Evolutionary conservation across 2,113 vertebrate species (phyloP).

Genomic region (Hyperoodon ampullatus): DNA sequence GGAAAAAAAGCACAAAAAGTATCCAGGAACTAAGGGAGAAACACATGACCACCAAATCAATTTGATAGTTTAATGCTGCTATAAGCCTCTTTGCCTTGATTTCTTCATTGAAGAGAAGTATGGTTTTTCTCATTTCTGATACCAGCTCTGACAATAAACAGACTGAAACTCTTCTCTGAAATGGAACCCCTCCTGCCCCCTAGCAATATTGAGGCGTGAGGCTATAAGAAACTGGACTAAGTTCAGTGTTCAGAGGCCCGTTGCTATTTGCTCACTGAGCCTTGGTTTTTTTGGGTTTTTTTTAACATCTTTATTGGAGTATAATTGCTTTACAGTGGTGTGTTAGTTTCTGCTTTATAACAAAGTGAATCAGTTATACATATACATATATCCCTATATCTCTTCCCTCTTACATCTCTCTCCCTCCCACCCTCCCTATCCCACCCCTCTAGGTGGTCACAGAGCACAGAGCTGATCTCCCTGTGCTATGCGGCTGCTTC

Average conservation of each 20-base stretch:
- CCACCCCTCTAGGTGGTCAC: too few species aligned
- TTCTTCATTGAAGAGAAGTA: neutral
- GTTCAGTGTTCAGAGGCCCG: neutral
- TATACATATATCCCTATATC: too few species aligned
- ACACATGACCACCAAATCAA: neutral
- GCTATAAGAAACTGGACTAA: neutral
- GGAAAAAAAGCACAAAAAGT: neutral
- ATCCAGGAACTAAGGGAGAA: neutral
- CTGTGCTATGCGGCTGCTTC: too few species aligned
- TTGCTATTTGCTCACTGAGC: neutral
- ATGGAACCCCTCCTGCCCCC: neutral
- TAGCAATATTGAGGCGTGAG: neutral
- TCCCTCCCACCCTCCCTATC: too few species aligned
- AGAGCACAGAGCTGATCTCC: too few species aligned
- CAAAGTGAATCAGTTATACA: too few species aligned
- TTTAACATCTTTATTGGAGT: too few species aligned
- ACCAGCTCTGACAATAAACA: neutral
- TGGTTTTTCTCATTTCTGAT: constrained; percentile 26
- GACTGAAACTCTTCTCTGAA: constrained; percentile 14
- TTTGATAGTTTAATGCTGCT: neutral
- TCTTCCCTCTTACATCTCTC: too few species aligned
- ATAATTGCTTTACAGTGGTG: too few species aligned
- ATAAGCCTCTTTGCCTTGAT: neutral
- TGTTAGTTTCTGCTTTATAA: too few species aligned
- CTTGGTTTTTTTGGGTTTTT: neutral